Percentiles rank a stretch among this genome's conserved stretches.
phyloP scores from a whole-genome alignment of 2,113 vertebrate species.

The Oncorhynchus clarkii region DNA sequence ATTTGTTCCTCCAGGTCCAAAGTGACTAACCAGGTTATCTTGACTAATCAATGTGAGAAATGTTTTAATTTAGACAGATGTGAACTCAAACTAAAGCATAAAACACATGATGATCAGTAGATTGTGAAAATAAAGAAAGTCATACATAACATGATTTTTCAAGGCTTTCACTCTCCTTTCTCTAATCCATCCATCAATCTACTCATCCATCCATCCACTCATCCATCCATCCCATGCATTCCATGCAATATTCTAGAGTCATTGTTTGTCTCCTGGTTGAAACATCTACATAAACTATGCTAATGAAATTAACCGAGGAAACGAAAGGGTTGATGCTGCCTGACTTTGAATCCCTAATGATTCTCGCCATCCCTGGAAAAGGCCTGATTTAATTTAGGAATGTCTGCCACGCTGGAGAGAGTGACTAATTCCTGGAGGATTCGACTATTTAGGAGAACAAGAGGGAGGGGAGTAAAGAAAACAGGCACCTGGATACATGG shows the following conservation, averaged over 20 bases:
- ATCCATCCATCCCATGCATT: constrained; percentile 12
- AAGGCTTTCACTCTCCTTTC: constrained; percentile 26
- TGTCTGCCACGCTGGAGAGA: constrained; percentile 52
- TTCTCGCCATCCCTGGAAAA: constrained; percentile 58
- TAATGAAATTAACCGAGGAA: constrained; percentile 70
- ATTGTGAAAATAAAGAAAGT: background rate
- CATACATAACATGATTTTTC: background rate
- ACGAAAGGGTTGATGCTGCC: constrained; percentile 51
- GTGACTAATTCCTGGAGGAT: constrained; percentile 72
- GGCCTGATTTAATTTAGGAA: constrained; percentile 71
- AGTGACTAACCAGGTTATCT: background rate
- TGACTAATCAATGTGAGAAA: background rate
- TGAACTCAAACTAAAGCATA: background rate
- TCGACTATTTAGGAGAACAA: constrained; percentile 62
- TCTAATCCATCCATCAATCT: constrained; percentile 26
- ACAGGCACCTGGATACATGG: constrained; percentile 54
- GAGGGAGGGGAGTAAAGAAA: constrained; percentile 50
- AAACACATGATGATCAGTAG: constrained; percentile 1
- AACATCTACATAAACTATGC: constrained; percentile 69
- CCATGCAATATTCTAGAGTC: constrained; percentile 23
- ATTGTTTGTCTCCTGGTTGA: constrained; percentile 52
- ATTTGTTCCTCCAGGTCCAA: constrained; percentile 26
- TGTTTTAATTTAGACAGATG: background rate
- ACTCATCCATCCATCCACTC: background rate
- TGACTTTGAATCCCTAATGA: constrained; percentile 65